A percentile compares a stretch with the other conserved stretches of the same genome.
Evolutionary conservation across 2,888 invertebrate species (phyloP).

Genomic region (Hetaerina titia): DNA sequence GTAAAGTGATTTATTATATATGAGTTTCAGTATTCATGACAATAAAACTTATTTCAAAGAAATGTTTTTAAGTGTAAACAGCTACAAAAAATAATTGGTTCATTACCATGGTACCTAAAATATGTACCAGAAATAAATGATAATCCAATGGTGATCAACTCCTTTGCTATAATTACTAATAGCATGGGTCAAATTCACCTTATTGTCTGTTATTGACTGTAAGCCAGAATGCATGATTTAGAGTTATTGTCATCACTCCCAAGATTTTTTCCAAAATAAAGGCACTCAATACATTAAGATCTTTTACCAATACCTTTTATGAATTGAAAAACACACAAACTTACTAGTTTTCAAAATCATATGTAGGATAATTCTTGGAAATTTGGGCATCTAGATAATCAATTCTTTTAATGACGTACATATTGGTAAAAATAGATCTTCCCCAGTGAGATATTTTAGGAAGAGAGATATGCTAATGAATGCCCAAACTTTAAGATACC

Average conservation of each 20-base stretch:
- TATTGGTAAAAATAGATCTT: constrained; percentile 61
- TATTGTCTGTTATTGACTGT: constrained; percentile 65
- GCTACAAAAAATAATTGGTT: constrained; percentile 66
- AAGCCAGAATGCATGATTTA: constrained; percentile 63
- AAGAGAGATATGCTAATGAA: constrained; percentile 49
- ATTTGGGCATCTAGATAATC: constrained; percentile 58
- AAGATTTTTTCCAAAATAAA: constrained; percentile 66
- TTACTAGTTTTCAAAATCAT: constrained; percentile 65
- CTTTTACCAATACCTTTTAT: constrained; percentile 60
- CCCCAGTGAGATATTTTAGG: constrained; percentile 18
- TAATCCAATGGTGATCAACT: constrained; percentile 42
- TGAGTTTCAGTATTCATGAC: constrained; percentile 57
- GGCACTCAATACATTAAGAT: constrained; percentile 65
- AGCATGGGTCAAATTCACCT: constrained; percentile 51
- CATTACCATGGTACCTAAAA: constrained; percentile 61
- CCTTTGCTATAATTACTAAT: constrained; percentile 41
- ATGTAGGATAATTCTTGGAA: constrained; percentile 57
- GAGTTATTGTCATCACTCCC: constrained; percentile 67
- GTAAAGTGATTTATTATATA: constrained; percentile 45
- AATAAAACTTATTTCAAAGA: constrained; percentile 58
- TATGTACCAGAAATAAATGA: constrained; percentile 62
- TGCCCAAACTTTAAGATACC: constrained; percentile 60
- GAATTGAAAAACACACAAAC: constrained; percentile 61
- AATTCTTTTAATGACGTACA: constrained; percentile 7
- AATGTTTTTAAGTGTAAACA: constrained; percentile 64